phyloP scores from a whole-genome alignment of 1,140 invertebrate genomes.

The Drosophila auraria region DNA sequence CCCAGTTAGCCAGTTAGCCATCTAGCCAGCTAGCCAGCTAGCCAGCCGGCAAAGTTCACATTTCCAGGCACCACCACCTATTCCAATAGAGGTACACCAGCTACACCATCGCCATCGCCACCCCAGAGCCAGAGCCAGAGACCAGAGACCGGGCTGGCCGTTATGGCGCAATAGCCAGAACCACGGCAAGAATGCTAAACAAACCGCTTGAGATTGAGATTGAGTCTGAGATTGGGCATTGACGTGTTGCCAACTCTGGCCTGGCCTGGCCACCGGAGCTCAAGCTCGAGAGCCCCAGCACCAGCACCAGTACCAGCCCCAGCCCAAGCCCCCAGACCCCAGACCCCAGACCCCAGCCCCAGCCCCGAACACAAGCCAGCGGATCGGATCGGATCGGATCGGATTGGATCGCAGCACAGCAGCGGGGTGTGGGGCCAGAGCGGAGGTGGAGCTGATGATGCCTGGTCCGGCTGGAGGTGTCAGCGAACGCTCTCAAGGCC shows the following conservation, averaged over 20 bases:
- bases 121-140: conserved; percentile 1
- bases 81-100: not conserved
- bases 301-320: not conserved
- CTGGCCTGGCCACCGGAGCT: conserved; percentile 28
- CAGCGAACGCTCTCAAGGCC: conserved; percentile 75
- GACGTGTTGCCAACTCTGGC: conserved; percentile 58
- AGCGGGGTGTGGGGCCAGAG: not conserved
- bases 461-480: conserved; percentile 51
- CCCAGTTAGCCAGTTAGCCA: conserved; percentile 2
- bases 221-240: conserved; percentile 27
- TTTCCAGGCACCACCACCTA: conserved; percentile 23
- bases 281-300: conserved; percentile 8
- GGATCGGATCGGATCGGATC: conserved; percentile 12
- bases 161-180: conserved; percentile 65
- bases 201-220: conserved; percentile 62
- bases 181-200: conserved; percentile 72
- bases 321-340: not conserved
- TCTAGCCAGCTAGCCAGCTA: not conserved
- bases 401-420: not conserved
- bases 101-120: not conserved
- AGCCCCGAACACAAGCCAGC: conserved; percentile 9
- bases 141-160: conserved; percentile 17
- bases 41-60: conserved; percentile 2
- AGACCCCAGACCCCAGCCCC: not conserved
- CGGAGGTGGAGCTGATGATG: conserved; percentile 19